Evolutionary conservation across 2,888 invertebrate species (phyloP), one percentile per base, ranked within the genome.

Genomic region (Ophion ellenae): DNA sequence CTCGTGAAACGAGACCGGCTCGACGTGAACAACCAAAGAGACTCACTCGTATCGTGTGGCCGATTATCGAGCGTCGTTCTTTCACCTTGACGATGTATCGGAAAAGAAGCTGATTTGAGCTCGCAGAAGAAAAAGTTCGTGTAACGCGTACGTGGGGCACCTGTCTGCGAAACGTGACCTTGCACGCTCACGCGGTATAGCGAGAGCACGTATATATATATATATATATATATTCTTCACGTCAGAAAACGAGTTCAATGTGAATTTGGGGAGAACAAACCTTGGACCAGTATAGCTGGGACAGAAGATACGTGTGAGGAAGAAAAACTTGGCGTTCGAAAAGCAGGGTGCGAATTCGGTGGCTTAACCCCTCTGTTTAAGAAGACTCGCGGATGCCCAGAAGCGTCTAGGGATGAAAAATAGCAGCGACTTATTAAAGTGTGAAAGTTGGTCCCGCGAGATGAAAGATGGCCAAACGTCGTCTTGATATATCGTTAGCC

Each of bases 391-490:
- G 36, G 28, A 53, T 61, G 84, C 53, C 66, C 17, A 76, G 75
- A 36, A 40, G 66, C 53, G 71, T 20, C 82, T 84, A 82, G 64
- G 81, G 87, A 90, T 93, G 93, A 93, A 93, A 93, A 93, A 93
- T 93, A 89, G 91, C 90, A 88, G 88, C 84, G 89, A 92, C 92
- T 93, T 93, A 93, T 93, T 93, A 93, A 93, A 93, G 91, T 91
- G 81, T 89, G 90, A 93, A 93, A 93, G 90, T 93, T 92, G 87
- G 89, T 91, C 87, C 6, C 86, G 87, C 87, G 84, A 87, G 84
- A 87, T 87, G 79, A 87, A 87, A 84, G 84, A 83, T 85, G 81
- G 77, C 85, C 83, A 77, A 84, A 80, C 80, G 85, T 84, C 81
- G 80, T 81, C 77, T 83, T 92, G 92, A 92, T 92, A 89, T 91